Percentiles rank a stretch among this genome's conserved stretches.
phyloP scores from a whole-genome alignment of 1,140 invertebrate species.

The Ylistrum balloti region DNA sequence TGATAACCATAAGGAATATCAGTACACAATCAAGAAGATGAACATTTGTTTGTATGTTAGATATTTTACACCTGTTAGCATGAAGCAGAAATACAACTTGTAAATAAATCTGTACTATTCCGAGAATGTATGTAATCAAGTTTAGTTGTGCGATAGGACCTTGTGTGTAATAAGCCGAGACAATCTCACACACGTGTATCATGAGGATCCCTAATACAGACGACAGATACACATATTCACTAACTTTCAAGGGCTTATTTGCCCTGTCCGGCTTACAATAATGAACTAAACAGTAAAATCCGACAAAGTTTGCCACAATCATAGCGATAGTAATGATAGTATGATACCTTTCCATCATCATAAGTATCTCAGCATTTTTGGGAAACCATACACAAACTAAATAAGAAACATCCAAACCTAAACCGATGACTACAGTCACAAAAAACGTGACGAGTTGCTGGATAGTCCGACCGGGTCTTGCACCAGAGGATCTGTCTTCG shows the following conservation, averaged over 20 bases:
- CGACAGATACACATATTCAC: slow-evolving; percentile 4
- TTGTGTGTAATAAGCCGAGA: not conserved
- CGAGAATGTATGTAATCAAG: not conserved
- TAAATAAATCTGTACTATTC: not conserved
- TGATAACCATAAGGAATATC: not conserved
- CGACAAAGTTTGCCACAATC: not conserved
- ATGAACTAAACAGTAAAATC: not conserved
- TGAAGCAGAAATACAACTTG: not conserved
- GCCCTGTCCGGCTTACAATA: not conserved
- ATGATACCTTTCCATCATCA: not conserved
- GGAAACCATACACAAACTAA: not conserved
- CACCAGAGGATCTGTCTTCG: not conserved
- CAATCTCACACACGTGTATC: not conserved
- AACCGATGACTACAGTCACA: not conserved
- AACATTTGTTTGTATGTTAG: not conserved
- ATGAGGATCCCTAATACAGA: not conserved
- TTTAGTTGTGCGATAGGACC: not conserved
- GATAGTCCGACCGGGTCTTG: not conserved
- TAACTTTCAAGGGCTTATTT: not conserved
- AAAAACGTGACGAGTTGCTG: not conserved
- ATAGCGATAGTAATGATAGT: not conserved
- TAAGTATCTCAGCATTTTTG: not conserved
- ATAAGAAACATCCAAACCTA: not conserved
- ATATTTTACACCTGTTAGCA: not conserved
- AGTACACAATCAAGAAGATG: not conserved